Conservation (phyloP, 2,888 invertebrate genomes). For the Temnothorax unifasciatus region DNA sequence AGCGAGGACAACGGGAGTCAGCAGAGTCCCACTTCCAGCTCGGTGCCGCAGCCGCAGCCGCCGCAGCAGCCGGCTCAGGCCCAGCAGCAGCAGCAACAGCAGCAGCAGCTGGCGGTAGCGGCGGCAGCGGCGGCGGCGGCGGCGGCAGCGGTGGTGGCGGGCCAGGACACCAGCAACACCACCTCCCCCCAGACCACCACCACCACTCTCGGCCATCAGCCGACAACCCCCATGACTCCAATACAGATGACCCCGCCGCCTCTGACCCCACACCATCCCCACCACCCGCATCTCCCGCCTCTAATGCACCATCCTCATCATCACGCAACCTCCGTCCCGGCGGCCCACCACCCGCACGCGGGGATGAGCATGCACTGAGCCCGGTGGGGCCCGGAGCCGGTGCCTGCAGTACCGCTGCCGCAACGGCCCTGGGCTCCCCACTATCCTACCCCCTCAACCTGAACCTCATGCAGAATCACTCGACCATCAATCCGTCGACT, state of each 20-base stretch:
- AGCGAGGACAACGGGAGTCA: constrained; percentile 92
- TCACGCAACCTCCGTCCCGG: constrained; percentile 85
- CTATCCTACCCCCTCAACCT: constrained; percentile 85
- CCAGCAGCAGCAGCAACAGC: constrained; percentile 75
- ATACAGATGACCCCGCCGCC: constrained; percentile 87
- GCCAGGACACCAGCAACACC: constrained; percentile 83
- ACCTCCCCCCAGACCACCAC: constrained; percentile 79
- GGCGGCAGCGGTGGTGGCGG: constrained; percentile 84
- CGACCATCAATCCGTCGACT: constrained; percentile 70
- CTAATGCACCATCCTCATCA: constrained; percentile 88
- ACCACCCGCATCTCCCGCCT: constrained; percentile 89
- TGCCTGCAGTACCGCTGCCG: constrained; percentile 83
- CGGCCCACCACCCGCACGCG: constrained; percentile 86
- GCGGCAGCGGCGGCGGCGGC: constrained; percentile 79
- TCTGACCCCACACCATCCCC: constrained; percentile 88
- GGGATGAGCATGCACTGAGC: constrained; percentile 91
- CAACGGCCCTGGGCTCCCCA: constrained; percentile 86
- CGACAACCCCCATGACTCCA: constrained; percentile 87
- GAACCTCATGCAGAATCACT: constrained; percentile 83
- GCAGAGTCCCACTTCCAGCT: constrained; percentile 86
- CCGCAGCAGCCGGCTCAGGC: constrained; percentile 82
- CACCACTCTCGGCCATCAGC: constrained; percentile 85
- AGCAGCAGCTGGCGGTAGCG: constrained; percentile 61
- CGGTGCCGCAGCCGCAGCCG: constrained; percentile 81
- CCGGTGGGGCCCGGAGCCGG: constrained; percentile 90